Percentiles rank a stretch among this genome's conserved stretches.
phyloP scores from a whole-genome alignment of 1,140 invertebrate genomes.

The Drosophila repleta region DNA sequence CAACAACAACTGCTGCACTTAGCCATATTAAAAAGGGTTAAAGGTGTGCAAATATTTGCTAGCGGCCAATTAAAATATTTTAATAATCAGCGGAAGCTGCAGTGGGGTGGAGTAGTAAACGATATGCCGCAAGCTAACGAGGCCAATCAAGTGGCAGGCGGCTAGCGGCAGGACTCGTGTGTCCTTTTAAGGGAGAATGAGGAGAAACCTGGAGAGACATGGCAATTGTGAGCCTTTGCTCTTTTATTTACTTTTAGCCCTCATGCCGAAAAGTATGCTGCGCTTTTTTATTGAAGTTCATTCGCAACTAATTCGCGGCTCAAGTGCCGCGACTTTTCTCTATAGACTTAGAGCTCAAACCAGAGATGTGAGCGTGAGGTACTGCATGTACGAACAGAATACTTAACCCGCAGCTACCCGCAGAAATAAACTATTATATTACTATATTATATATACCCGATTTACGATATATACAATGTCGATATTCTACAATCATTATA shows the following conservation, averaged over 20 bases:
- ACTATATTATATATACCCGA: neutral
- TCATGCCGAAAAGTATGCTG: conserved; percentile 62
- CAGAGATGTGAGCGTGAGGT: conserved; percentile 8
- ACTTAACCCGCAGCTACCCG: no score
- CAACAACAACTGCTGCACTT: conserved; percentile 53
- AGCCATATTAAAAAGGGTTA: conserved; percentile 78
- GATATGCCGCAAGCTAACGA: conserved; percentile 5
- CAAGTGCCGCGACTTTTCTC: conserved; percentile 47
- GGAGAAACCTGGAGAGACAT: neutral
- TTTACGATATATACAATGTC: no score
- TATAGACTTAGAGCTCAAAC: conserved; percentile 33
- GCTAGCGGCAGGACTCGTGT: conserved; percentile 48
- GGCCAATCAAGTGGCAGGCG: conserved; percentile 2
- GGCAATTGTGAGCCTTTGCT: neutral
- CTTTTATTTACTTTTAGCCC: conserved; percentile 54
- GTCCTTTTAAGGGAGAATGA: neutral
- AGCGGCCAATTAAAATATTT: conserved; percentile 74
- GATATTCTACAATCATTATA: no score
- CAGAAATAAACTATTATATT: neutral
- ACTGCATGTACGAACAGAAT: neutral
- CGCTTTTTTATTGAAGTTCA: conserved; percentile 13
- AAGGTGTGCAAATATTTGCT: conserved; percentile 77
- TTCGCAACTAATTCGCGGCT: conserved; percentile 53
- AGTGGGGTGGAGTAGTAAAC: neutral
- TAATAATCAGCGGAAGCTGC: conserved; percentile 58